Evolutionary conservation across 2,888 invertebrate species (phyloP).

Genomic region (Catocala sponsa): DNA sequence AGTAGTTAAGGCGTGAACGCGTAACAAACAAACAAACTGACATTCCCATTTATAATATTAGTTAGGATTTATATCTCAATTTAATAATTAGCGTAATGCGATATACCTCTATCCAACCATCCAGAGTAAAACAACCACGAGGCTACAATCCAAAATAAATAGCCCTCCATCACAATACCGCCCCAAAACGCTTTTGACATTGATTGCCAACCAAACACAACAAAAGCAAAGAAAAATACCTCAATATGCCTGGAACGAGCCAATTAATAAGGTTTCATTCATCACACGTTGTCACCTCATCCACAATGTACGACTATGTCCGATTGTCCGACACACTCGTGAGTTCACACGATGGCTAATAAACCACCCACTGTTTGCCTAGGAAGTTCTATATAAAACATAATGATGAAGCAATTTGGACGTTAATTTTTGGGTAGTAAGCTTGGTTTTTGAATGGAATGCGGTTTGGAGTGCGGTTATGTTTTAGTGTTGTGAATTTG

Average conservation of each 20-base stretch:
- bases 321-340: slow-evolving; percentile 62
- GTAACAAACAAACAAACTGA: too few relatives aligned
- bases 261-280: slow-evolving; percentile 54
- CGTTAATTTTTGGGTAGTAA: fast-evolving
- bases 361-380: slow-evolving; percentile 64
- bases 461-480: slow-evolving; percentile 21
- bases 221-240: slow-evolving; percentile 15
- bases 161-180: not conserved
- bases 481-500: slow-evolving; percentile 35
- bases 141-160: too few relatives aligned
- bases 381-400: slow-evolving; percentile 15
- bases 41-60: too few relatives aligned
- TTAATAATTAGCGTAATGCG: too few relatives aligned
- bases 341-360: slow-evolving; percentile 66
- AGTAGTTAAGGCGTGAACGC: too few relatives aligned
- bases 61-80: too few relatives aligned
- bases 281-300: slow-evolving; percentile 60
- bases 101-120: too few relatives aligned
- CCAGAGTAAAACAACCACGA: too few relatives aligned
- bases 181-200: not conserved
- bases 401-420: slow-evolving; percentile 15
- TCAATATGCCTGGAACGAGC: slow-evolving; percentile 26
- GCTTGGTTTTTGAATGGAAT: slow-evolving; percentile 4
- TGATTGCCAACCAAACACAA: not conserved
- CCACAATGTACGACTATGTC: slow-evolving; percentile 55